Conservation (phyloP, 2,888 invertebrate species). For the Thereva nobilitata region DNA sequence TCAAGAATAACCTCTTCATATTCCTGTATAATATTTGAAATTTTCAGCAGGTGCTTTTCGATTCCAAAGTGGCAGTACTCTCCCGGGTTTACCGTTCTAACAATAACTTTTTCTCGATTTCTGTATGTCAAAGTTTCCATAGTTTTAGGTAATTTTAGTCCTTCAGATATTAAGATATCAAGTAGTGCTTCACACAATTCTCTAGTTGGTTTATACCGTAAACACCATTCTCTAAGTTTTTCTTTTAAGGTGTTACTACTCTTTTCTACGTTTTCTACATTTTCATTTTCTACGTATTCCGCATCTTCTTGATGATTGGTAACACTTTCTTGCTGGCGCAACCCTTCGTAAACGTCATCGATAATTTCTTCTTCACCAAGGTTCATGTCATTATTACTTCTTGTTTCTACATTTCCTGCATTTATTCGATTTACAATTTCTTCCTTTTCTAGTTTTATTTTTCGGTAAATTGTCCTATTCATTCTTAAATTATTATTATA, state of each 20-base stretch:
- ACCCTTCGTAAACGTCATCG: too few relatives aligned
- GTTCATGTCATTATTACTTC: too few relatives aligned
- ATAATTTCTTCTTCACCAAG: too few relatives aligned
- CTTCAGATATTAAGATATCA: constrained; percentile 1
- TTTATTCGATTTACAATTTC: too few relatives aligned
- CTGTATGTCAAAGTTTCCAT: too few relatives aligned
- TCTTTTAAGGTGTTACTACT: background rate
- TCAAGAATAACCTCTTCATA: constrained; percentile 39
- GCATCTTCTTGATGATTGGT: too few relatives aligned
- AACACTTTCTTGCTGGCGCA: too few relatives aligned
- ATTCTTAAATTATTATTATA: too few relatives aligned
- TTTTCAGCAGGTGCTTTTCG: constrained; percentile 34
- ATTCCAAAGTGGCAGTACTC: constrained; percentile 40
- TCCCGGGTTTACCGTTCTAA: constrained; percentile 33
- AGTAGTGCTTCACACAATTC: background rate
- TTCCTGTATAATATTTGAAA: constrained; percentile 16
- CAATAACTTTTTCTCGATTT: background rate
- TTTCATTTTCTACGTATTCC: background rate
- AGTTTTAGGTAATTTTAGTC: background rate
- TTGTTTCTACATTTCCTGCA: too few relatives aligned
- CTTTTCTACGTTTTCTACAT: background rate
- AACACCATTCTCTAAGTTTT: background rate
- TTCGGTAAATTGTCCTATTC: too few relatives aligned
- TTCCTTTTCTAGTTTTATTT: too few relatives aligned
- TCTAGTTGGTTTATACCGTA: background rate